A percentile compares a stretch with the other conserved stretches of the same genome.
Conservation (phyloP, 2,797 vertebrate genomes). For the Botia kubotai region DNA sequence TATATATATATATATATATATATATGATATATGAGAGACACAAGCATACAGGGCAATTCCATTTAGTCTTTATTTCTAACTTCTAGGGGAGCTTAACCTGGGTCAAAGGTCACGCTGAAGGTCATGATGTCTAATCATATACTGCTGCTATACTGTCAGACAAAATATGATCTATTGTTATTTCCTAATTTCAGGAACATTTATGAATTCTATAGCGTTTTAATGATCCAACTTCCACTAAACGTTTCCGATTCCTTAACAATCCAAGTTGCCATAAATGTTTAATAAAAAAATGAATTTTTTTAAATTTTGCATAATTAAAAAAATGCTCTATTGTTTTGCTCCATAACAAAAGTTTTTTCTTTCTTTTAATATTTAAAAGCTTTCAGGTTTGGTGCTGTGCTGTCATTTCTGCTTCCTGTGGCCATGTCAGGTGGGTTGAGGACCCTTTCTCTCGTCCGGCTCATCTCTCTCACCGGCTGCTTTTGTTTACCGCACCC, state of each 20-base stretch:
- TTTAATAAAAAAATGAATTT: too few species aligned
- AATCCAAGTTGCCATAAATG: too few species aligned
- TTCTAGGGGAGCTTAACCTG: slow-evolving; percentile 80
- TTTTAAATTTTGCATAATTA: too few species aligned
- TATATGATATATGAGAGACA: slow-evolving; percentile 76
- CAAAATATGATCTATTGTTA: slow-evolving; percentile 67
- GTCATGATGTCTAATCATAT: slow-evolving; percentile 85
- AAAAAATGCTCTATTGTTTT: too few species aligned
- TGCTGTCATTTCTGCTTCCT: not conserved
- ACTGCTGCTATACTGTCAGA: slow-evolving; percentile 78
- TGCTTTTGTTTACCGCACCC: slow-evolving; percentile 78
- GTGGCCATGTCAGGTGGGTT: slow-evolving; percentile 25
- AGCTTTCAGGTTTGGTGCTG: not conserved
- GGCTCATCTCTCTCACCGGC: slow-evolving; percentile 65
- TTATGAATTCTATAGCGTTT: too few species aligned
- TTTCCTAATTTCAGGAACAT: too few species aligned
- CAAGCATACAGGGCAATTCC: slow-evolving; percentile 73
- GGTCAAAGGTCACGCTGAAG: slow-evolving; percentile 79
- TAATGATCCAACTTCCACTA: too few species aligned
- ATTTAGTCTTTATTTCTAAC: slow-evolving; percentile 84
- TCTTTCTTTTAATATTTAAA: too few species aligned
- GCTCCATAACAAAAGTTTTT: too few species aligned
- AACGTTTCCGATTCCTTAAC: too few species aligned
- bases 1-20: too few species aligned
- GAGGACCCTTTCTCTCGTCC: slow-evolving; percentile 69